These are phyloP conservation scores for Papilio xuthus DNA, from an alignment of 1,140 invertebrate species.

Conservation along the genomic window DNA sequence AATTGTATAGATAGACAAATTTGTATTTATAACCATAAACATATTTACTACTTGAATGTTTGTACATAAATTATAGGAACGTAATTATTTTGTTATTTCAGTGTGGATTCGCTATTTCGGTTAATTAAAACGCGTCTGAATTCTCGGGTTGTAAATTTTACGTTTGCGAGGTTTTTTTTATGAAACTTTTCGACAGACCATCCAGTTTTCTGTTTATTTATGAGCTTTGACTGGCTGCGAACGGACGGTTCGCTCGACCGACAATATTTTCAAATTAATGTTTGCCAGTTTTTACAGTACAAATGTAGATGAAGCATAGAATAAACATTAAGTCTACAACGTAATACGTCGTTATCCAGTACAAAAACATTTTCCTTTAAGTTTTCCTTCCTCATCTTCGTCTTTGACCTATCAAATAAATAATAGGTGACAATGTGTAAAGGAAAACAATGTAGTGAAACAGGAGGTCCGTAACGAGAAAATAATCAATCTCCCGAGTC, in stretches of 20 bases:
- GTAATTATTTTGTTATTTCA: slow-evolving; percentile 48
- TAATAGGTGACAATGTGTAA: slow-evolving; percentile 47
- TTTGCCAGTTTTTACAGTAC: slow-evolving; percentile 63
- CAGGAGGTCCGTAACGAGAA: slow-evolving; percentile 71
- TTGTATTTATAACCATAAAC: neutral
- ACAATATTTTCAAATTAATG: slow-evolving; percentile 76
- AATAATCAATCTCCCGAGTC: slow-evolving; percentile 80
- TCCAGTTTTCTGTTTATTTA: slow-evolving; percentile 79
- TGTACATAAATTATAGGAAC: slow-evolving; percentile 43
- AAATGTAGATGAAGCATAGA: slow-evolving; percentile 55
- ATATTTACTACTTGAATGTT: neutral
- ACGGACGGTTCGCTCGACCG: slow-evolving; percentile 64
- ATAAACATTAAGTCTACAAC: slow-evolving; percentile 36
- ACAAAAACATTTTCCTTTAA: neutral
- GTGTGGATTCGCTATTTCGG: slow-evolving; percentile 52
- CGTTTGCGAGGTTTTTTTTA: slow-evolving; percentile 69
- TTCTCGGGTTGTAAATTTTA: slow-evolving; percentile 73
- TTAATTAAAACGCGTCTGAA: slow-evolving; percentile 78
- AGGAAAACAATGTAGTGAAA: slow-evolving; percentile 62
- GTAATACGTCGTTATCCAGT: neutral
- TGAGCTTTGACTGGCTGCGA: slow-evolving; percentile 70
- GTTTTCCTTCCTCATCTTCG: neutral
- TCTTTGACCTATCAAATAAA: slow-evolving; percentile 31
- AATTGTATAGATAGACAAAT: too few species aligned
- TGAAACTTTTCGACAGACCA: slow-evolving; percentile 76